These are phyloP conservation scores for Vanessa atalanta DNA, from an alignment of 1,140 invertebrate genomes.

Conservation along the genomic window DNA sequence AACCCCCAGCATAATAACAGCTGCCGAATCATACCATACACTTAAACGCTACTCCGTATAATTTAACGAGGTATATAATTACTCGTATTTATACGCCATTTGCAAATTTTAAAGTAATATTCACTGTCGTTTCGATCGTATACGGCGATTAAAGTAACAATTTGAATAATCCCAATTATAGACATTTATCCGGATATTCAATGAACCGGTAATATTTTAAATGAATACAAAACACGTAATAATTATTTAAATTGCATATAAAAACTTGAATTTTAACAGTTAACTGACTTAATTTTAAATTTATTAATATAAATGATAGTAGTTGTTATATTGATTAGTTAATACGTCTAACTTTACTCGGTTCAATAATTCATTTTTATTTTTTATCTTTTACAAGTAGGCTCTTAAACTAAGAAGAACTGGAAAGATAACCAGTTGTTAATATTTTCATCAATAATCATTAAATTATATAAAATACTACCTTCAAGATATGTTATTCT, in stretches of 20 bases:
- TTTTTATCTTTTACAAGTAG: too few species aligned
- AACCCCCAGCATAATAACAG: slow-evolving; percentile 41
- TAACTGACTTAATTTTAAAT: neutral
- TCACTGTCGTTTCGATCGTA: slow-evolving; percentile 28
- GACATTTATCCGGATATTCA: slow-evolving; percentile 20
- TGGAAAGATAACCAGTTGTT: too few species aligned
- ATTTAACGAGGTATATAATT: slow-evolving; percentile 44
- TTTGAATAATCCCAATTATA: slow-evolving; percentile 30
- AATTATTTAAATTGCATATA: slow-evolving; percentile 8
- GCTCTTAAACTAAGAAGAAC: too few species aligned
- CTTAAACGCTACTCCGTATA: slow-evolving; percentile 34
- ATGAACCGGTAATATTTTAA: slow-evolving; percentile 20
- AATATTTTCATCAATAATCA: too few species aligned
- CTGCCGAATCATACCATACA: slow-evolving; percentile 31
- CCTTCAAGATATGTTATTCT: too few species aligned
- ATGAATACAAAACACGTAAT: slow-evolving; percentile 7
- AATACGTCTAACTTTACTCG: too few species aligned
- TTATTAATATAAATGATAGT: neutral
- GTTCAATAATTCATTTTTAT: too few species aligned
- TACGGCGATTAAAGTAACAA: slow-evolving; percentile 29
- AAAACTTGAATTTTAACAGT: neutral
- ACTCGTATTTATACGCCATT: slow-evolving; percentile 44
- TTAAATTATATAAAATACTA: too few species aligned
- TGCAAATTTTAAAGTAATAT: slow-evolving; percentile 45
- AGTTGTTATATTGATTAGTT: too few species aligned